Percentiles rank a stretch among this genome's conserved stretches.
phyloP scores from a whole-genome alignment of 2,797 vertebrate genomes.

The Notolepis coatsorum region DNA sequence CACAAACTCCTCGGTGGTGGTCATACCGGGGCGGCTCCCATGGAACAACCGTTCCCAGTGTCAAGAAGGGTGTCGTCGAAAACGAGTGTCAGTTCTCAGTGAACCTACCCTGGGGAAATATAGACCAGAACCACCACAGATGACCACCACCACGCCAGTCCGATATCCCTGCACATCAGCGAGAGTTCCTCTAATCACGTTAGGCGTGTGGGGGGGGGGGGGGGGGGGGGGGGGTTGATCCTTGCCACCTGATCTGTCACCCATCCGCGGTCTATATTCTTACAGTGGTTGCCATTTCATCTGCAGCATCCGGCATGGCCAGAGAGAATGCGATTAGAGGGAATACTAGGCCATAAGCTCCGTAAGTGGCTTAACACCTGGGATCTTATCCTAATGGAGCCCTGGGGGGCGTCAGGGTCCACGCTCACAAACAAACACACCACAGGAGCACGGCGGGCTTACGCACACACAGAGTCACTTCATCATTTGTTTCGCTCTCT shows the following conservation, averaged over 20 bases:
- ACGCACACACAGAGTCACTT: not conserved
- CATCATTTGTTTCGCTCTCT: too few species aligned
- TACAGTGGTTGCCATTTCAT: slow-evolving; percentile 75
- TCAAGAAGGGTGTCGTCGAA: too few species aligned
- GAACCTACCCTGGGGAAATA: too few species aligned
- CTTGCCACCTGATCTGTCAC: too few species aligned
- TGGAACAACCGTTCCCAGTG: too few species aligned
- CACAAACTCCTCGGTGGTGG: too few species aligned
- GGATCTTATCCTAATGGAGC: slow-evolving; percentile 56
- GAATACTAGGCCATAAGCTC: slow-evolving; percentile 51
- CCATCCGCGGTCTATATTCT: slow-evolving; percentile 62
- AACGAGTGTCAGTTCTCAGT: too few species aligned
- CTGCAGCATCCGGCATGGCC: slow-evolving; percentile 57
- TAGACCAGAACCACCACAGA: too few species aligned
- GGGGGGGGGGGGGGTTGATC: slow-evolving; percentile 57
- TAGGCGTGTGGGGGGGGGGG: slow-evolving; percentile 61
- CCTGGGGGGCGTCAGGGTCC: slow-evolving; percentile 45
- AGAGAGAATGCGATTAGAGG: slow-evolving; percentile 65
- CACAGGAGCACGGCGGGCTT: slow-evolving; percentile 1
- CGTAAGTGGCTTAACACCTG: slow-evolving; percentile 71
- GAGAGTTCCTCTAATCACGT: slow-evolving; percentile 63
- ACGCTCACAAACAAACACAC: slow-evolving; percentile 11
- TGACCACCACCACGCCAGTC: slow-evolving; percentile 7
- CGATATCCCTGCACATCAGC: slow-evolving; percentile 35
- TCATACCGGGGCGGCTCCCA: too few species aligned